Percentiles rank a stretch among this genome's conserved stretches.
phyloP scores from a whole-genome alignment of 1,140 invertebrate genomes.

The Drosophila littoralis region DNA sequence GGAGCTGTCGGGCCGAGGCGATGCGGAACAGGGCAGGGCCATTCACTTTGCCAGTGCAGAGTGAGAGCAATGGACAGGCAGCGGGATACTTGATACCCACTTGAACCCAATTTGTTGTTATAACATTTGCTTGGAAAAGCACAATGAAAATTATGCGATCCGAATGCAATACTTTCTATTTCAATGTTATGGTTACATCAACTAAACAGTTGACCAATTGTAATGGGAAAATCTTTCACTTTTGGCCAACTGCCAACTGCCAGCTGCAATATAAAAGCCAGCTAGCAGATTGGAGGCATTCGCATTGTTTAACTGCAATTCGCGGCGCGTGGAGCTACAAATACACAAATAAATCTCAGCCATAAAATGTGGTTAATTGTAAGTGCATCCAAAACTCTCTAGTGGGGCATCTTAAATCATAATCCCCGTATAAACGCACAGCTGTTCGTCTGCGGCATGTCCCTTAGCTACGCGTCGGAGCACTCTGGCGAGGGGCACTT shows the following conservation, averaged over 20 bases:
- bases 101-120: constrained; percentile 80
- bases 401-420: too few species aligned
- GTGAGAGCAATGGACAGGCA: neutral
- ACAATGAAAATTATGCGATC: constrained; percentile 79
- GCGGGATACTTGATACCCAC: constrained; percentile 69
- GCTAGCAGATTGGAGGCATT: constrained; percentile 37
- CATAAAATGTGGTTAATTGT: constrained; percentile 65
- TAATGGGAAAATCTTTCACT: constrained; percentile 70
- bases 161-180: constrained; percentile 78
- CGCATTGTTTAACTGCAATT: constrained; percentile 53
- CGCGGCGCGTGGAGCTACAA: constrained; percentile 21
- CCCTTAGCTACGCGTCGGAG: constrained; percentile 62
- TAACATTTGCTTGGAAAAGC: constrained; percentile 73
- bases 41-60: constrained; percentile 49
- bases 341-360: constrained; percentile 15
- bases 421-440: constrained; percentile 3
- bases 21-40: constrained; percentile 13
- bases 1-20: neutral
- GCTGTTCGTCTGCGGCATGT: constrained; percentile 58
- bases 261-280: constrained; percentile 55
- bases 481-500: constrained; percentile 54
- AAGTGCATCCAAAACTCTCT: constrained; percentile 30
- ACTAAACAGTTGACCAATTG: constrained; percentile 57
- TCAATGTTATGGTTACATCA: constrained; percentile 82
- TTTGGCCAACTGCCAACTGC: constrained; percentile 27